phyloP scores from a whole-genome alignment of 2,797 vertebrate genomes.

The Darevskia nairensis region DNA sequence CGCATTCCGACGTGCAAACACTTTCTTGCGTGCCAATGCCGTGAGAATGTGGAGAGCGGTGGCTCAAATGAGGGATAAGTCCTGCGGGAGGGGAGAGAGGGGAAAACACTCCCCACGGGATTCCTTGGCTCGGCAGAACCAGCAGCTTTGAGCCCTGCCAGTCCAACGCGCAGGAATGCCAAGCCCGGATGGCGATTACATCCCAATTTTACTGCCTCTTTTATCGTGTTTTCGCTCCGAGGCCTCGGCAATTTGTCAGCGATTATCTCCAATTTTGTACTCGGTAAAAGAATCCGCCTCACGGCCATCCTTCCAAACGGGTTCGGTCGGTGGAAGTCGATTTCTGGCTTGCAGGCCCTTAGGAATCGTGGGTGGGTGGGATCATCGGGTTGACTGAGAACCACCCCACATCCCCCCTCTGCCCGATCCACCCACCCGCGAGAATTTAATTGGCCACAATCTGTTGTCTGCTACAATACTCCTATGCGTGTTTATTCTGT shows the following conservation, averaged over 20 bases:
- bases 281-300: neutral
- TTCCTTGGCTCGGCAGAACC: neutral
- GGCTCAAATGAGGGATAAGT: too few species aligned
- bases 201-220: neutral
- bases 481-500: too few species aligned
- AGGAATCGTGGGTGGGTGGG: too few species aligned
- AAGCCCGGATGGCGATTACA: neutral
- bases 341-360: too few species aligned
- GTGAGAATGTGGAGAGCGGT: neutral
- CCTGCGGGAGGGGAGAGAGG: too few species aligned
- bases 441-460: too few species aligned
- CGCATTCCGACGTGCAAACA: neutral
- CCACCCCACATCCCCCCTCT: too few species aligned
- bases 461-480: too few species aligned
- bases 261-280: constrained; percentile 7
- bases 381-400: too few species aligned
- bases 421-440: too few species aligned
- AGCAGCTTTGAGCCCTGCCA: neutral
- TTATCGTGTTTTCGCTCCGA: neutral
- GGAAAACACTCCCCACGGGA: too few species aligned
- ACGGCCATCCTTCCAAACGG: neutral
- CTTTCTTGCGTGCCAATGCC: neutral
- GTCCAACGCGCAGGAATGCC: neutral
- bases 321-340: too few species aligned
- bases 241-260: constrained; percentile 13